phyloP scores from a whole-genome alignment of 1,140 invertebrate species.

The Neodiprion virginianus region DNA sequence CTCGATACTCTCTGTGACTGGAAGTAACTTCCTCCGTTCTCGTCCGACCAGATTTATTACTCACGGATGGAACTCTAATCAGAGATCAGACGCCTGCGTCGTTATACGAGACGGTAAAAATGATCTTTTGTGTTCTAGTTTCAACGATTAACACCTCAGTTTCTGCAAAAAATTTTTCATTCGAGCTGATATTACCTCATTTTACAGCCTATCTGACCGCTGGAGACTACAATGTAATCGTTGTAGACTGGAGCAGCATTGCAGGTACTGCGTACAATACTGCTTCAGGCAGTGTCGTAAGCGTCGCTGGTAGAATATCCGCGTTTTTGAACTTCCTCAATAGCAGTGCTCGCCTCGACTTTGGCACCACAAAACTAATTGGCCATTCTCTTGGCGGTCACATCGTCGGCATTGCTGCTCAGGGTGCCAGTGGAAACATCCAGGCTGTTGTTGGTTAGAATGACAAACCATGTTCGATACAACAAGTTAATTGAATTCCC shows the following conservation, averaged over 20 bases:
- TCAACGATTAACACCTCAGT: background rate
- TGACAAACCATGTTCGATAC: background rate
- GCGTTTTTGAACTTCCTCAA: constrained; percentile 52
- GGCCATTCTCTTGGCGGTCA: constrained; percentile 64
- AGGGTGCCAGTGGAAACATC: constrained; percentile 36
- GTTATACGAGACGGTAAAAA: constrained; percentile 41
- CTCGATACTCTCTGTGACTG: constrained; percentile 30
- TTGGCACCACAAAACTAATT: constrained; percentile 53
- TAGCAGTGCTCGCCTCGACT: constrained; percentile 35
- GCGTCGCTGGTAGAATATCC: constrained; percentile 43
- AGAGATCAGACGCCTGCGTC: constrained; percentile 36
- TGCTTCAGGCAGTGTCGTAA: constrained; percentile 42
- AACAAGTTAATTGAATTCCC: background rate
- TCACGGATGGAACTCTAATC: constrained; percentile 50
- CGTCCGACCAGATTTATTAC: constrained; percentile 51
- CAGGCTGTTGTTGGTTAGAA: constrained; percentile 43
- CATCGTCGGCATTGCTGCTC: constrained; percentile 58
- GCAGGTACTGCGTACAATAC: constrained; percentile 49
- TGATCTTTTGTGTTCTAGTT: constrained; percentile 8
- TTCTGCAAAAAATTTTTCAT: constrained; percentile 1
- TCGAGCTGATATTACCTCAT: background rate
- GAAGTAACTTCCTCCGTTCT: constrained; percentile 50
- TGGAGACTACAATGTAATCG: constrained; percentile 64
- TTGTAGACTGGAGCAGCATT: constrained; percentile 65
- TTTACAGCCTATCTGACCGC: constrained; percentile 41